phyloP scores from a whole-genome alignment of 2,113 vertebrate genomes.

The Strigops habroptila region DNA sequence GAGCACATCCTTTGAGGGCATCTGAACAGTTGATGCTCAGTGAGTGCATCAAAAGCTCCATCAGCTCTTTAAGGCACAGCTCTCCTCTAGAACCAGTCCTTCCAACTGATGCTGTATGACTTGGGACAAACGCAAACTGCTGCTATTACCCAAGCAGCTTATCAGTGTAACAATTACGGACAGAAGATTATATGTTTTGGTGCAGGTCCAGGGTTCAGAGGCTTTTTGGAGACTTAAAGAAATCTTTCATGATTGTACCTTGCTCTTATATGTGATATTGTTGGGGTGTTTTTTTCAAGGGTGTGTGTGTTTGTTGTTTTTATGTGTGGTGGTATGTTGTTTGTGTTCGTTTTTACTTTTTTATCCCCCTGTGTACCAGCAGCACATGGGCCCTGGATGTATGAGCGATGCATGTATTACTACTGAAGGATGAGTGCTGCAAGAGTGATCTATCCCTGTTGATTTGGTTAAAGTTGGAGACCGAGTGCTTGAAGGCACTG shows the following conservation, averaged over 20 bases:
- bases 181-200: not conserved
- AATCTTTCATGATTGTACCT: not conserved
- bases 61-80: not conserved
- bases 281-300: not conserved
- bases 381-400: fast-evolving
- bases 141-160: slow-evolving; percentile 11
- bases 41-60: slow-evolving; percentile 38
- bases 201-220: not conserved
- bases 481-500: not conserved
- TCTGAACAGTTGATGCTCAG: slow-evolving; percentile 36
- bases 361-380: not conserved
- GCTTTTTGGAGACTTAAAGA: not conserved
- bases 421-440: fast-evolving
- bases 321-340: not conserved
- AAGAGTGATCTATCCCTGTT: not conserved
- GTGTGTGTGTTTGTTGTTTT: not conserved
- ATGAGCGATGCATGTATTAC: fast-evolving
- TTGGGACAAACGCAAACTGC: not conserved
- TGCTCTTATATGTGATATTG: fast-evolving
- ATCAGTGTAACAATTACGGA: not conserved
- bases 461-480: not conserved
- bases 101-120: slow-evolving; percentile 3
- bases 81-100: not conserved
- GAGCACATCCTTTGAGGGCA: slow-evolving; percentile 36
- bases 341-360: too few species aligned